Percentiles rank a stretch among this genome's conserved stretches.
phyloP scores from a whole-genome alignment of 2,113 vertebrate genomes.

The Dipodomys stephensi region DNA sequence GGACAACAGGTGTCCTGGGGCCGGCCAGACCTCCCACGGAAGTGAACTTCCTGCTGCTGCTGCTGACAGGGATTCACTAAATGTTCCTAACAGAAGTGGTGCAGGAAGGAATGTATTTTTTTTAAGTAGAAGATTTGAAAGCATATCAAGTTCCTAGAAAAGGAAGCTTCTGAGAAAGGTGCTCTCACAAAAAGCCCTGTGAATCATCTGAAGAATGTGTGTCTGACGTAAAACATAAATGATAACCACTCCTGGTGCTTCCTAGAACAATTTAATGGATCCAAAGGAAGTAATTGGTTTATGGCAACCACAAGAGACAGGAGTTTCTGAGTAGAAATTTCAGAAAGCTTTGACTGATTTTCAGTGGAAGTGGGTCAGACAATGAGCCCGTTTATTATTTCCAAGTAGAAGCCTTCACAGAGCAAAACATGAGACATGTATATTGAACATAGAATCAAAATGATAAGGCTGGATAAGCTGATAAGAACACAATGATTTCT shows the following conservation, averaged over 20 bases:
- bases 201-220: slow-evolving; percentile 38
- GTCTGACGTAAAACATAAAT: neutral
- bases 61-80: neutral
- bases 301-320: neutral
- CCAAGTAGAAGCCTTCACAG: neutral
- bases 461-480: neutral
- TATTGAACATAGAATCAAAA: neutral
- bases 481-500: neutral
- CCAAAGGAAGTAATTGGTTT: neutral
- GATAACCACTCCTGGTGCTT: neutral
- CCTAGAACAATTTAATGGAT: neutral
- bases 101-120: neutral
- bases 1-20: slow-evolving; percentile 56
- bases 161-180: slow-evolving; percentile 67
- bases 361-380: neutral
- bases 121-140: slow-evolving; percentile 66
- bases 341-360: neutral
- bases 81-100: slow-evolving; percentile 31
- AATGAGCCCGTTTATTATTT: slow-evolving; percentile 11
- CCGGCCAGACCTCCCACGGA: neutral
- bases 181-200: slow-evolving; percentile 37
- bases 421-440: neutral
- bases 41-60: slow-evolving; percentile 62
- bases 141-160: slow-evolving; percentile 63
- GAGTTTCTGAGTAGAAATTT: slow-evolving; percentile 40